These are phyloP conservation scores for rat (Rattus norvegicus) DNA, from an alignment of 2,113 vertebrate genomes.

Conservation along the genomic window DNA sequence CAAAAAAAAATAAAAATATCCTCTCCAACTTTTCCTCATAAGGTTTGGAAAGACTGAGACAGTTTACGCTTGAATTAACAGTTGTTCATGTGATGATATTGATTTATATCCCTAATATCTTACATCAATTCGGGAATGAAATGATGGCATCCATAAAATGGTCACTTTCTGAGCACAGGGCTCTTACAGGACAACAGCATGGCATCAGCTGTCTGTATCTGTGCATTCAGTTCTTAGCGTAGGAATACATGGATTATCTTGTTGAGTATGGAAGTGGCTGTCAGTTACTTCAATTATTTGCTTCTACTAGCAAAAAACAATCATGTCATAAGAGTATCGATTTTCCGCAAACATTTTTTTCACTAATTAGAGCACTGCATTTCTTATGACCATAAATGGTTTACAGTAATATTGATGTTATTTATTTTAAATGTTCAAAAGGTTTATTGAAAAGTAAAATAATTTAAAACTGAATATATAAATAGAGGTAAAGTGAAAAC, in stretches of 20 bases:
- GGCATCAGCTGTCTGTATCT: neutral
- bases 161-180: neutral
- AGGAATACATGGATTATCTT: neutral
- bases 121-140: neutral
- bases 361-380: neutral
- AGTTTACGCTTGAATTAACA: neutral
- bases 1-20: neutral
- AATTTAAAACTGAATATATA: neutral
- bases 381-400: neutral
- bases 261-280: neutral
- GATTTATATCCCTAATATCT: neutral
- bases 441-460: neutral
- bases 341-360: neutral
- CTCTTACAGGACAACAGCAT: neutral
- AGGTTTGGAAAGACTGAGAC: neutral
- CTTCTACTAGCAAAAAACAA: neutral
- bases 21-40: neutral
- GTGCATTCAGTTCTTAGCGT: neutral
- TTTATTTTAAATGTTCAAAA: neutral
- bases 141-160: neutral
- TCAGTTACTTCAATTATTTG: neutral
- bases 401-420: neutral
- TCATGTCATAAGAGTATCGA: neutral
- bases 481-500: neutral
- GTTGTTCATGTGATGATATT: neutral